These are phyloP conservation scores for Willisornis vidua DNA, from an alignment of 2,113 vertebrate species.

Conservation along the genomic window DNA sequence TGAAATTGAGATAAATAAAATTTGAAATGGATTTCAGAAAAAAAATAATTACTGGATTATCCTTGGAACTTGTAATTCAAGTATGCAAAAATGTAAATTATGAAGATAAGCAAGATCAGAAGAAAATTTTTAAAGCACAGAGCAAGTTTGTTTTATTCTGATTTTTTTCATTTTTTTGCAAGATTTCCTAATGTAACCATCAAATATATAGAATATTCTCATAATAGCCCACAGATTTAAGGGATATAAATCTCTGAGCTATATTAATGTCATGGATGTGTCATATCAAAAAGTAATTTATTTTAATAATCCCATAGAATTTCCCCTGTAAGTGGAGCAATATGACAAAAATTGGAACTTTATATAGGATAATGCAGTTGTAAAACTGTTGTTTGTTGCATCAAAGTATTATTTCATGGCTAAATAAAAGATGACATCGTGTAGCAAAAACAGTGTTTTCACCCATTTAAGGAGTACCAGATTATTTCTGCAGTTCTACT, in stretches of 20 bases:
- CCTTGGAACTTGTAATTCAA: neutral
- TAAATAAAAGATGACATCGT: neutral
- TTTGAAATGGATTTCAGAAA: neutral
- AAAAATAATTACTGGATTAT: neutral
- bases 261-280: neutral
- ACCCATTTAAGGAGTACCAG: neutral
- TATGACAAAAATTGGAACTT: neutral
- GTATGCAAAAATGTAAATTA: neutral
- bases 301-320: neutral
- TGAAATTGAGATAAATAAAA: neutral
- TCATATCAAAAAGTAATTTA: no score
- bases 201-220: neutral
- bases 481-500: neutral
- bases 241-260: neutral
- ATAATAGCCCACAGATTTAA: neutral
- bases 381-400: neutral
- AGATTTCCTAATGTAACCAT: neutral
- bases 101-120: neutral
- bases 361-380: neutral
- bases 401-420: neutral
- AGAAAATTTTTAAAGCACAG: neutral
- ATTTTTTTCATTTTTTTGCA: neutral
- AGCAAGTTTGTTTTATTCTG: fast-evolving
- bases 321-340: fast-evolving
- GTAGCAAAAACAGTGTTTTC: neutral